These are phyloP conservation scores for Schrankia costaestrigalis DNA, from an alignment of 2,888 invertebrate genomes.

Conservation along the genomic window DNA sequence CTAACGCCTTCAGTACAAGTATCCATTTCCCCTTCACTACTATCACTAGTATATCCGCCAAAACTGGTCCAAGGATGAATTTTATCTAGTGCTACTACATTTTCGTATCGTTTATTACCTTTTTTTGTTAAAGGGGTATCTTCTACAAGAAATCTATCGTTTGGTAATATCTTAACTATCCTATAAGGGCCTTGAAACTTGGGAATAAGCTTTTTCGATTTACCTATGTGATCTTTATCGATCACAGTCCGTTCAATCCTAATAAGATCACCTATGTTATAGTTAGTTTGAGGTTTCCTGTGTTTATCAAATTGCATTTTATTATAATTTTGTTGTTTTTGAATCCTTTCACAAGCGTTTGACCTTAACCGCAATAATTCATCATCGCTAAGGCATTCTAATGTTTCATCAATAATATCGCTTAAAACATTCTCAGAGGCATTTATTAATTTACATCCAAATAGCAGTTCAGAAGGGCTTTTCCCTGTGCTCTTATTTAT, in stretches of 20 bases:
- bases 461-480: conserved; percentile 6
- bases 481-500: conserved; percentile 3
- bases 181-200: conserved; percentile 4
- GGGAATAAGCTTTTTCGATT: conserved; percentile 2
- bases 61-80: background rate
- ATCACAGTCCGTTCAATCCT: conserved; percentile 2
- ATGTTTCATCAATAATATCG: background rate
- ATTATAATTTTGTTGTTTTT: too few relatives aligned
- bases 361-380: too few relatives aligned
- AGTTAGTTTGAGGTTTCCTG: too few relatives aligned
- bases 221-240: conserved; percentile 1
- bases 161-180: conserved; percentile 1
- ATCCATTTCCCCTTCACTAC: background rate
- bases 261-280: too few relatives aligned
- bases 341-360: background rate
- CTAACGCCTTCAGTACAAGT: background rate
- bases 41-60: background rate
- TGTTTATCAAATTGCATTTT: too few relatives aligned
- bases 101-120: background rate
- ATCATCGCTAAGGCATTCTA: background rate
- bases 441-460: conserved; percentile 1
- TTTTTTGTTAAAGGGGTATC: conserved; percentile 4
- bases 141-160: conserved; percentile 3
- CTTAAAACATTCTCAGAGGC: background rate
- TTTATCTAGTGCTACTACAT: background rate